phyloP scores from a whole-genome alignment of 2,888 invertebrate genomes.

The Mycalesis mineus region DNA sequence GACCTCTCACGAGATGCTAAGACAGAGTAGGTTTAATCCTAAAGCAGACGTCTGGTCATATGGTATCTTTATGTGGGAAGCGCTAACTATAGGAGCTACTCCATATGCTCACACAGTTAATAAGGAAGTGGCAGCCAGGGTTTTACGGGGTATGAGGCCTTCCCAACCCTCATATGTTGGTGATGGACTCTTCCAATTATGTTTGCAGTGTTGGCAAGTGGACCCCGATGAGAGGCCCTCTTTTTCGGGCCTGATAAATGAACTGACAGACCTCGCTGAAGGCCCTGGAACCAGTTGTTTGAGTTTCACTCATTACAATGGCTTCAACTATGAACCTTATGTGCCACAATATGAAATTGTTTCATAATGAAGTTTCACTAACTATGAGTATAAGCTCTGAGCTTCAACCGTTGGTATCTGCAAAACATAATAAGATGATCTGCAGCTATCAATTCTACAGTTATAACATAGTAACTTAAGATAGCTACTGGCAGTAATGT shows the following conservation, averaged over 20 bases:
- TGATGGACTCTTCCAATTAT: constrained; percentile 88
- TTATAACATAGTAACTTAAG: no score
- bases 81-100: constrained; percentile 86
- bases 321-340: constrained; percentile 66
- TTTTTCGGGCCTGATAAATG: constrained; percentile 79
- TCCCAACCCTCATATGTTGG: constrained; percentile 85
- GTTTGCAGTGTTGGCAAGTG: constrained; percentile 90
- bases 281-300: constrained; percentile 55
- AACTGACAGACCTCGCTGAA: constrained; percentile 56
- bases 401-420: no score
- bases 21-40: constrained; percentile 81
- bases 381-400: no score
- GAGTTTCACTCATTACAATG: constrained; percentile 69
- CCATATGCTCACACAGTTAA: constrained; percentile 84
- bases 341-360: constrained; percentile 66
- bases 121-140: constrained; percentile 82
- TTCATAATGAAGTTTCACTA: constrained; percentile 40
- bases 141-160: constrained; percentile 84
- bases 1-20: constrained; percentile 87
- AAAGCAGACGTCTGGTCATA: constrained; percentile 91
- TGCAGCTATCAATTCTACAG: no score
- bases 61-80: constrained; percentile 90
- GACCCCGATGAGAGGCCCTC: constrained; percentile 88
- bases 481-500: no score
- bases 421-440: no score